A percentile compares a stretch with the other conserved stretches of the same genome.
Evolutionary conservation across 2,888 invertebrate species (phyloP).

Genomic region (Vannuccia rotundouncinata): DNA sequence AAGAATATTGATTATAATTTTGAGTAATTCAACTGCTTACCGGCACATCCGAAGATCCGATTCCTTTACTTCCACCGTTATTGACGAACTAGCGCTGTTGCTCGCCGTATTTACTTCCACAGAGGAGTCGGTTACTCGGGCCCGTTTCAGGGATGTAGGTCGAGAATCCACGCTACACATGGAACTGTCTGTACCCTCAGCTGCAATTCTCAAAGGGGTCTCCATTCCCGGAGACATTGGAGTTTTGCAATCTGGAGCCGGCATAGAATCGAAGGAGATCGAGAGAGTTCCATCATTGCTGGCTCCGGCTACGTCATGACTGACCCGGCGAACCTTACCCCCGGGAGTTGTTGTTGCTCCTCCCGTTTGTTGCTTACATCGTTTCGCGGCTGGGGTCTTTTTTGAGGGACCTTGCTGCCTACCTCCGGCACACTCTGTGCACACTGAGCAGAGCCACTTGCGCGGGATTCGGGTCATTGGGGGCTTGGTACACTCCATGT

Average conservation of each 20-base stretch:
- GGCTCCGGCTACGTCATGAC: background rate
- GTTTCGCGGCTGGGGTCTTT: background rate
- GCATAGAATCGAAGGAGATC: background rate
- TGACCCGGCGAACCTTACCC: background rate
- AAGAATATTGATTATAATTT: too few species aligned
- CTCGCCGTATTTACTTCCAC: too few species aligned
- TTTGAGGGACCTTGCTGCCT: background rate
- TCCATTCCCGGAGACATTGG: background rate
- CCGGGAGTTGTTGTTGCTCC: background rate
- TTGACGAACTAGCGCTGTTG: background rate
- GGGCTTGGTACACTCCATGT: constrained; percentile 68
- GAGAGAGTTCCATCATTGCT: background rate
- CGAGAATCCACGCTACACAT: background rate
- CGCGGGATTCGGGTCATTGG: constrained; percentile 23
- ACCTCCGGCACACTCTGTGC: background rate
- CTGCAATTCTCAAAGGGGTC: background rate
- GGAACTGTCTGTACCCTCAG: background rate
- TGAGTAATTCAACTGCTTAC: background rate
- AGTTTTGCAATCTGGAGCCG: background rate
- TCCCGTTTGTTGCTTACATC: background rate
- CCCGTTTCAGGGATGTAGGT: too few species aligned
- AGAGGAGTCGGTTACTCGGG: too few species aligned
- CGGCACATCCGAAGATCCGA: background rate
- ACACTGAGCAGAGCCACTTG: constrained; percentile 35
- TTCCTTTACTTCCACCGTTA: background rate